phyloP scores from a whole-genome alignment of 2,113 vertebrate species.

The Pycnonotus jocosus region DNA sequence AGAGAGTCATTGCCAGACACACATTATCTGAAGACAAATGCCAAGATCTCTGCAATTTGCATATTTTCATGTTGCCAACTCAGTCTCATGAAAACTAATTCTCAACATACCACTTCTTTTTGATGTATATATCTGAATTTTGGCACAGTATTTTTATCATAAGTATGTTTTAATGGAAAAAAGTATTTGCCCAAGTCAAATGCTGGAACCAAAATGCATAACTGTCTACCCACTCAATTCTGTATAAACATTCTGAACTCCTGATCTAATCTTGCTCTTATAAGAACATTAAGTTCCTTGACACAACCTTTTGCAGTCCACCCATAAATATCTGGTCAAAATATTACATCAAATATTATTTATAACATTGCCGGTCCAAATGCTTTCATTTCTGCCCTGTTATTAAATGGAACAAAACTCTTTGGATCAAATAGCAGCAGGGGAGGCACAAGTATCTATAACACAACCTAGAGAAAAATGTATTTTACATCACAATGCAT shows the following conservation, averaged over 20 bases:
- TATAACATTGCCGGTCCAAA: background rate
- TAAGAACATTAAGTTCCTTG: background rate
- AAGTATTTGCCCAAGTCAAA: background rate
- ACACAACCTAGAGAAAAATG: background rate
- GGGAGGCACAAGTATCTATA: background rate
- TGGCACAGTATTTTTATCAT: background rate
- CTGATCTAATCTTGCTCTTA: background rate
- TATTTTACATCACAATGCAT: background rate
- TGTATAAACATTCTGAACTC: background rate
- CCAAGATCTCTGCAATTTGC: background rate
- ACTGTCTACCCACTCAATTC: background rate
- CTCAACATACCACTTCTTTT: background rate
- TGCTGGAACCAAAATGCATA: background rate
- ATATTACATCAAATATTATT: background rate
- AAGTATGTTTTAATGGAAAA: background rate
- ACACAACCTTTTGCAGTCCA: background rate
- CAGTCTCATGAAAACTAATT: background rate
- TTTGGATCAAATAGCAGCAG: background rate
- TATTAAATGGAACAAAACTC: background rate
- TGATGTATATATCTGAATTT: background rate
- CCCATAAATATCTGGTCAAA: background rate
- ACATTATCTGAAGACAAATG: background rate
- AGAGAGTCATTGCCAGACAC: background rate
- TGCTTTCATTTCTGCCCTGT: background rate
- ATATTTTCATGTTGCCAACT: background rate